Percentiles rank a stretch among this genome's conserved stretches.
These are phyloP conservation scores for Drosophila lutescens DNA, from an alignment of 2,888 invertebrate genomes.

Conservation along the genomic window DNA sequence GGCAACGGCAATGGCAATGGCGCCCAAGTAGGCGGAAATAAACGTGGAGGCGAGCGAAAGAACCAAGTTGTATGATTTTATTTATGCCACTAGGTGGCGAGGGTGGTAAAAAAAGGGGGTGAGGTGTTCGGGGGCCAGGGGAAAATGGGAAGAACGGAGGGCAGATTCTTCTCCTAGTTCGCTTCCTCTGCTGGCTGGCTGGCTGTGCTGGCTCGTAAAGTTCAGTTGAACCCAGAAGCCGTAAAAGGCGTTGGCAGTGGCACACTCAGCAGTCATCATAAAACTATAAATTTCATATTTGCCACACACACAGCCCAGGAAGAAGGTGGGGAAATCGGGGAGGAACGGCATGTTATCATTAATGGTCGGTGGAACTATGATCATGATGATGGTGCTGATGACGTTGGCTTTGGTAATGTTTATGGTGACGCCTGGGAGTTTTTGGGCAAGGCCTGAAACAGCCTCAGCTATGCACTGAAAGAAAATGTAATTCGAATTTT, in stretches of 20 bases:
- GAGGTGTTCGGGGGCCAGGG: not conserved
- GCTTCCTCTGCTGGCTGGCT: conserved; percentile 33
- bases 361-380: conserved; percentile 67
- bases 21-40: conserved; percentile 78
- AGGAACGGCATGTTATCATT: conserved; percentile 67
- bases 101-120: not conserved
- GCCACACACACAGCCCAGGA: conserved; percentile 48
- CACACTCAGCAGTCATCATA: conserved; percentile 82
- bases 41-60: conserved; percentile 48
- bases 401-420: conserved; percentile 69
- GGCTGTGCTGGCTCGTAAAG: conserved; percentile 67
- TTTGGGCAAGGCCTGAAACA: conserved; percentile 46
- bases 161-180: conserved; percentile 27
- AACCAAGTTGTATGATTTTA: conserved; percentile 69
- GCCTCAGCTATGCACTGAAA: conserved; percentile 14
- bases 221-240: conserved; percentile 71
- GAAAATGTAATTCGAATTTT: no score
- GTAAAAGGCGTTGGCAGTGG: conserved; percentile 75
- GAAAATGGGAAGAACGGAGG: conserved; percentile 1
- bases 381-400: conserved; percentile 50
- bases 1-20: conserved; percentile 64
- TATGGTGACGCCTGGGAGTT: conserved; percentile 77
- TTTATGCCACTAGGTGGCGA: conserved; percentile 59
- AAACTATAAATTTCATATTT: conserved; percentile 82
- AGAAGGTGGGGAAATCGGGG: conserved; percentile 1